These are phyloP conservation scores for Myotis myotis DNA, from an alignment of 2,797 vertebrate genomes.

Conservation along the genomic window DNA sequence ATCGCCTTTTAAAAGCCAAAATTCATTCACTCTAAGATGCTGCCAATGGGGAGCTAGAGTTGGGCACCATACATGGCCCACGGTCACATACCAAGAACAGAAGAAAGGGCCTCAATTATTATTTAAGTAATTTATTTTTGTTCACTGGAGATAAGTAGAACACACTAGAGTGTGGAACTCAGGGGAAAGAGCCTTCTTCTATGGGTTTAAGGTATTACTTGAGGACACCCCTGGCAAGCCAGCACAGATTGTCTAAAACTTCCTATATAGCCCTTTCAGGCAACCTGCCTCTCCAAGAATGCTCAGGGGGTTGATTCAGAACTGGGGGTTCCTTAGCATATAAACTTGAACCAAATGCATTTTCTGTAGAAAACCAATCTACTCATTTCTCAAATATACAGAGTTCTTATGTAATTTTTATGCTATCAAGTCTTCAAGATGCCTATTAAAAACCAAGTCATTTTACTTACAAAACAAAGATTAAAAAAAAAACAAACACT, in stretches of 20 bases:
- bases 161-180: neutral
- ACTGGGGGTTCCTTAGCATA: neutral
- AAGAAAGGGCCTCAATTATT: neutral
- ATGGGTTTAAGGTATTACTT: neutral
- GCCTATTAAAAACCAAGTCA: neutral
- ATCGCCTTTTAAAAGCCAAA: neutral
- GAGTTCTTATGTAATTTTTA: neutral
- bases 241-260: neutral
- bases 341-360: slow-evolving; percentile 1
- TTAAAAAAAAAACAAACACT: neutral
- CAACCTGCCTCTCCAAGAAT: neutral
- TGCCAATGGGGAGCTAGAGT: neutral
- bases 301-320: neutral
- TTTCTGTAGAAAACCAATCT: neutral
- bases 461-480: neutral
- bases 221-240: neutral
- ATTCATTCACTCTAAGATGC: neutral
- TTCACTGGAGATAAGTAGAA: neutral
- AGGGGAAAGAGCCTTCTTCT: neutral
- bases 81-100: neutral
- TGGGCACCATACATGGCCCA: too few species aligned
- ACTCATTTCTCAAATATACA: neutral
- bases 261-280: neutral
- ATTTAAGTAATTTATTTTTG: neutral
- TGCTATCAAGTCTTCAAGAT: neutral